A percentile compares a stretch with the other conserved stretches of the same genome.
Conservation (phyloP, 2,888 invertebrate species). For the Caradrina kadenii region DNA sequence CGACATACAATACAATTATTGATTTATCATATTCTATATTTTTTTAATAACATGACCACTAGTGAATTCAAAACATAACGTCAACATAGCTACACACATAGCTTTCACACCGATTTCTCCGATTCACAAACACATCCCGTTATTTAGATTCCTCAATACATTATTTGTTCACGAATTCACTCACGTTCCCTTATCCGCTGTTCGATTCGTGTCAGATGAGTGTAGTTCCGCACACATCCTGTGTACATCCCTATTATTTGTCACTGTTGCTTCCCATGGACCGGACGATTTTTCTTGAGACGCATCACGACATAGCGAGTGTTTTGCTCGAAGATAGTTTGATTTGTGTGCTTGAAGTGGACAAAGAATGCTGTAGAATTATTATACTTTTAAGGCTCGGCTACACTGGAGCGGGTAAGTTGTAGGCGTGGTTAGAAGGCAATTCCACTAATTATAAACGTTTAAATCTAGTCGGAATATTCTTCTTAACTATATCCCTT, state of each 20-base stretch:
- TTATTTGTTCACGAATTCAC: slow-evolving; percentile 55
- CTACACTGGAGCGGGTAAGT: no score
- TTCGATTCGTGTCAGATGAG: slow-evolving; percentile 54
- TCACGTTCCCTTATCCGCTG: slow-evolving; percentile 52
- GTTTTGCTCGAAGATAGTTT: slow-evolving; percentile 24
- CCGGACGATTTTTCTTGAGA: slow-evolving; percentile 63
- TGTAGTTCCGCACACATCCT: slow-evolving; percentile 46
- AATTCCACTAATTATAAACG: no score
- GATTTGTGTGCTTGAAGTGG: slow-evolving; percentile 30
- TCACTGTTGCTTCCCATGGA: slow-evolving; percentile 57
- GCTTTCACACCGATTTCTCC: not conserved
- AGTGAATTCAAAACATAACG: not conserved
- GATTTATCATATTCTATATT: no score
- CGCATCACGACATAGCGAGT: slow-evolving; percentile 22
- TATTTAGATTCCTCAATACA: slow-evolving; percentile 36
- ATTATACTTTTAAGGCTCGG: not conserved
- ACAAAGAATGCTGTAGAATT: not conserved
- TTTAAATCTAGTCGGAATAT: no score
- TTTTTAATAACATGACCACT: no score
- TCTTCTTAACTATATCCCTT: no score
- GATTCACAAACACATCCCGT: slow-evolving; percentile 27
- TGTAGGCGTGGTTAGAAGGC: no score
- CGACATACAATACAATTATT: no score
- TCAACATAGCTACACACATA: no score
- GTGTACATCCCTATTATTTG: slow-evolving; percentile 60